Conservation (phyloP, 2,797 vertebrate species). For the Chrysocyon brachyurus region DNA sequence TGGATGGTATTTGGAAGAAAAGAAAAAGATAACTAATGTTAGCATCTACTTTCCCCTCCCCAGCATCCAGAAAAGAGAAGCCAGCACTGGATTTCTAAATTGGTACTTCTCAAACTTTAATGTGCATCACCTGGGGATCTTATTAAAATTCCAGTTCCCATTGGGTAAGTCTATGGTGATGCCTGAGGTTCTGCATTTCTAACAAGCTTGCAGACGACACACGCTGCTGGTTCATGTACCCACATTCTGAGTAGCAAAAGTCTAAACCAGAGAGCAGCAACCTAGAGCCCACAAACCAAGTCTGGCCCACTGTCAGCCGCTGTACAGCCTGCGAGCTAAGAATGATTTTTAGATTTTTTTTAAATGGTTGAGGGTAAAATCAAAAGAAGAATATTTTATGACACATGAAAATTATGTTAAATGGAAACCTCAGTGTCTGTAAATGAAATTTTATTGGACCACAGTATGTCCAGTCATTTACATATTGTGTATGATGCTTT, state of each 20-base stretch:
- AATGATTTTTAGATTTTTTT: constrained; percentile 20
- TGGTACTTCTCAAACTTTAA: constrained; percentile 25
- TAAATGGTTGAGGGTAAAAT: background rate
- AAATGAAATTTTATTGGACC: background rate
- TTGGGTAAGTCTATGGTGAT: background rate
- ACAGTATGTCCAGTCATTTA: background rate
- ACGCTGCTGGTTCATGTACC: background rate
- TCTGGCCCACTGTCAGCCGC: background rate
- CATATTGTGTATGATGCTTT: background rate
- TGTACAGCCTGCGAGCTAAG: background rate
- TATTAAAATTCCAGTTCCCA: constrained; percentile 58
- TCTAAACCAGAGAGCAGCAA: constrained; percentile 6
- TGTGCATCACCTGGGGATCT: background rate
- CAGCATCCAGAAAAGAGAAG: constrained; percentile 47
- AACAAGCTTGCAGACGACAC: constrained; percentile 38
- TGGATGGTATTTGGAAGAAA: background rate
- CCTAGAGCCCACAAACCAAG: background rate
- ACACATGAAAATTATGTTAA: background rate
- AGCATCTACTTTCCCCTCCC: background rate
- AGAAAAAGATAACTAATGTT: constrained; percentile 11
- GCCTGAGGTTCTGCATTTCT: constrained; percentile 42
- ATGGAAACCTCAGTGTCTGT: background rate
- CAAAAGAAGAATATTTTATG: background rate
- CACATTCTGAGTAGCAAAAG: background rate
- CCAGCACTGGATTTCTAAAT: constrained; percentile 26